Conservation (phyloP, 2,888 invertebrate species). For the Drosophila gaucha region DNA sequence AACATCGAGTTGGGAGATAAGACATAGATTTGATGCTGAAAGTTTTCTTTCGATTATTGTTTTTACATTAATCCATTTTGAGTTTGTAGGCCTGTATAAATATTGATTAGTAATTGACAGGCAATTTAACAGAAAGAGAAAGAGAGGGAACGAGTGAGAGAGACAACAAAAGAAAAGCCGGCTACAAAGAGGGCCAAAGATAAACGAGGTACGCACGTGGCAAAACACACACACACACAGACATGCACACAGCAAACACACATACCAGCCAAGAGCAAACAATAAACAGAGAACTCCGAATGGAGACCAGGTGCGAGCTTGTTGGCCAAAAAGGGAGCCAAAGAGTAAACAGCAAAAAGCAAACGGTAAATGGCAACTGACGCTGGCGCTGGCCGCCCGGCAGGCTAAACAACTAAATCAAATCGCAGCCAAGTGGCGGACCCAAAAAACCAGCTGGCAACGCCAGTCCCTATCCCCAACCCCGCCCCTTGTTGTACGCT, state of each 20-base stretch:
- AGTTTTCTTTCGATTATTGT: not conserved
- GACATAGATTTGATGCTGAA: slow-evolving; percentile 1
- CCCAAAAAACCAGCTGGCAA: slow-evolving; percentile 57
- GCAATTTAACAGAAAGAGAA: slow-evolving; percentile 52
- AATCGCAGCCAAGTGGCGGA: slow-evolving; percentile 65
- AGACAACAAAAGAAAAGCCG: slow-evolving; percentile 38
- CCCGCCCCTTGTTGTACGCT: slow-evolving; percentile 16
- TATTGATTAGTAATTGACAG: slow-evolving; percentile 62
- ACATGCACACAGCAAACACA: slow-evolving; percentile 17
- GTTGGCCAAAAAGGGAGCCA: slow-evolving; percentile 41
- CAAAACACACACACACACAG: slow-evolving; percentile 34
- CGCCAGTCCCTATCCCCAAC: slow-evolving; percentile 4
- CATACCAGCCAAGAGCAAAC: slow-evolving; percentile 44
- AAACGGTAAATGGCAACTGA: slow-evolving; percentile 23
- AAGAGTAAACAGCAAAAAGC: slow-evolving; percentile 33
- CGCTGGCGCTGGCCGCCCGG: slow-evolving; percentile 43
- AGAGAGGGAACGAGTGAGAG: slow-evolving; percentile 23
- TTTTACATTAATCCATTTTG: slow-evolving; percentile 24
- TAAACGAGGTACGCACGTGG: slow-evolving; percentile 56
- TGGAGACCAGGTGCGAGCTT: slow-evolving; percentile 51
- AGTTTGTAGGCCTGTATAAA: slow-evolving; percentile 47
- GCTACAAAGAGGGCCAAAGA: slow-evolving; percentile 35
- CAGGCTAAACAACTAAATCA: slow-evolving; percentile 70
- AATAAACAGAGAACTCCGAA: slow-evolving; percentile 43
- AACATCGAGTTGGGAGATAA: slow-evolving; percentile 11